Evolutionary conservation across 1,140 invertebrate species (phyloP).

Genomic region (Nasonia giraulti): DNA sequence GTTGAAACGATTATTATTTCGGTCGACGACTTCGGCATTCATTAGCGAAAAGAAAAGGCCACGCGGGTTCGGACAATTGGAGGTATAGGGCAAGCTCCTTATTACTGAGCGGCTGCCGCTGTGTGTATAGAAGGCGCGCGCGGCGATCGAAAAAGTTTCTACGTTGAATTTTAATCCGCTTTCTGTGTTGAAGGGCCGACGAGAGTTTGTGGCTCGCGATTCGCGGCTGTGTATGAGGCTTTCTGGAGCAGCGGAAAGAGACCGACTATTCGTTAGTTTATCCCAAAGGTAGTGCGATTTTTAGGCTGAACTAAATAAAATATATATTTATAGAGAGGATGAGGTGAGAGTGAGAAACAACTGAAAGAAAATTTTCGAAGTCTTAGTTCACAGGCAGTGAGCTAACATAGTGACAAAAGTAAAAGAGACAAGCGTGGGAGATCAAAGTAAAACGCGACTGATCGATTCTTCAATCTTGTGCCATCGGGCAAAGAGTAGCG

Average conservation of each 20-base stretch:
- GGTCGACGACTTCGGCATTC: neutral
- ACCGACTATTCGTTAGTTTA: no score
- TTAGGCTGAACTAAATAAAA: no score
- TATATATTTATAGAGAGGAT: no score
- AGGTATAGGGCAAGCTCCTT: neutral
- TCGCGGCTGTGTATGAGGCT: no score
- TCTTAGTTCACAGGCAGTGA: neutral
- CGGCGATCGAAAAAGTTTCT: constrained; percentile 9
- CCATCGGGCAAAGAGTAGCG: neutral
- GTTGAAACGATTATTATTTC: constrained; percentile 15
- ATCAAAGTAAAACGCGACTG: neutral
- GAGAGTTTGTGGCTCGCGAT: no score
- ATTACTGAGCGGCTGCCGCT: neutral
- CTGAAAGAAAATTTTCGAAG: neutral
- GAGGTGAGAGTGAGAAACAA: neutral
- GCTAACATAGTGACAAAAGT: neutral
- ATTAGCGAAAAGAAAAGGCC: neutral
- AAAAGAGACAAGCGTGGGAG: neutral
- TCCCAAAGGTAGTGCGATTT: no score
- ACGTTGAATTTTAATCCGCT: neutral
- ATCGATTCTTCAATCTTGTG: neutral
- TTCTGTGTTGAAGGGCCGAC: neutral
- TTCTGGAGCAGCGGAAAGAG: no score
- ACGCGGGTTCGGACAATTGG: neutral
- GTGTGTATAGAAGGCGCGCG: neutral